Base-by-base conservation (phyloP, 2,888 invertebrate species). In the Pollenia griseotomentosa region DNA sequence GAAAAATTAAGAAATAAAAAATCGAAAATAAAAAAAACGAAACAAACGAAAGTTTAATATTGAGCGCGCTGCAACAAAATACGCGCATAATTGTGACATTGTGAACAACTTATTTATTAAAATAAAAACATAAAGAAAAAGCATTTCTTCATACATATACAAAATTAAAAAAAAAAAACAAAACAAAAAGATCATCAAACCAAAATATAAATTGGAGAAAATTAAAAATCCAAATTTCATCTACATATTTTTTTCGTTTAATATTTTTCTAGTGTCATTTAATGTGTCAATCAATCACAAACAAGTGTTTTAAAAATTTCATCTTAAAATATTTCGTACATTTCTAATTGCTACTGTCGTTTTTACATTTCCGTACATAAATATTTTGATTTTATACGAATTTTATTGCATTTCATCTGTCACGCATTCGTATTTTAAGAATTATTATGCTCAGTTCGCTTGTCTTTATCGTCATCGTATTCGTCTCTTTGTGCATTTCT, bases 401-500 rank as follows among this genome's bases (percentile, higher is more conserved):
- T 55, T 57, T 40, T 40, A n/a, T 46, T 51, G 55, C 19, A 65
- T 77, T 19, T 46, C 59, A 61, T 42, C 73, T 55, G 16, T 71
- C 65, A 40, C 8, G 5, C 33, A 33, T 33, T 78, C 40, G 16
- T 11, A 12, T 57, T 33, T 33, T 33, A 33, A 33, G 6, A 55
- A 74, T 33, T 79, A 82, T 82, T 82, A 74, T 80, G 84, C 74
- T 74, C 68, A 74, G 63, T 19, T 74, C 53, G 78, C 83, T 80
- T 59, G 53, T 66, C 40, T 46, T 81, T 16, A 33, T 78, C 78
- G 51, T 65, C n/a, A 33, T 73, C 73, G 19, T 68, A 44, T 63
- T 70, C 66, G 66, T 44, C 59, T 59, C 33, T 71, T 79, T 16
- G 59, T 79, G 70, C 75, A 65, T 59, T 81, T 71, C 63, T 78